Base-by-base conservation (phyloP, 2,888 invertebrate genomes). In the Meloe dianella region DNA sequence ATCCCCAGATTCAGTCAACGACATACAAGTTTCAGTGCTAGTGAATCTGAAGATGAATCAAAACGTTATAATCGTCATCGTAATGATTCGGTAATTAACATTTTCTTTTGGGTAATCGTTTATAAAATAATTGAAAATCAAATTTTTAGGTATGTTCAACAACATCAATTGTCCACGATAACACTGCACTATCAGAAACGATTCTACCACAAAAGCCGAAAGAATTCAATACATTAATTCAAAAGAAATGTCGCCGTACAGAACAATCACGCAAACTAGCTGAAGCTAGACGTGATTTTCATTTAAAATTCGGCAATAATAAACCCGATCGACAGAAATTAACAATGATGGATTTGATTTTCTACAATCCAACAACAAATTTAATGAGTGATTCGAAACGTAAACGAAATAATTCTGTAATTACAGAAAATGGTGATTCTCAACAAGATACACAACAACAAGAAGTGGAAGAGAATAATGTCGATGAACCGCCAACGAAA, bases 281-380 rank as follows among this genome's bases (percentile, higher is more conserved):
- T 20, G 84, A 88, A 77, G 87, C 89, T 22, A 83, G 86, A 71
- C 84, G 85, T 58, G 87, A 88, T 67, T 87, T 88, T 76, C 75
- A 83, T 8, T 75, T 83, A 30, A 87, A 86, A 73, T 86, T 87
- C 77, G 85, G 85, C 60, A 81, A 85, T 54, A 84, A 84, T 67
- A 79, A 81, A 64, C 89, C 89, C 0, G 90, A 91, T 73, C 90
- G 91, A 65, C 87, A 89, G 0, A 85, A 86, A 71, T 87, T 97
- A 73, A 96, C 93, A 57, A 96, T 97, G 95, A 92, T 93, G 74
- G 96, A 97, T 84, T 88, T 96, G 62, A 95, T 97, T 77, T 95
- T 92, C 84, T 96, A 94, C 84, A 97, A 97, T 85, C 96, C 96
- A 5, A 82, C 86, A 1, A 86, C 88, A 12, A 93, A 92, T 84